phyloP scores from a whole-genome alignment of 2,888 invertebrate genomes.

The Pyrocoelia pectoralis region DNA sequence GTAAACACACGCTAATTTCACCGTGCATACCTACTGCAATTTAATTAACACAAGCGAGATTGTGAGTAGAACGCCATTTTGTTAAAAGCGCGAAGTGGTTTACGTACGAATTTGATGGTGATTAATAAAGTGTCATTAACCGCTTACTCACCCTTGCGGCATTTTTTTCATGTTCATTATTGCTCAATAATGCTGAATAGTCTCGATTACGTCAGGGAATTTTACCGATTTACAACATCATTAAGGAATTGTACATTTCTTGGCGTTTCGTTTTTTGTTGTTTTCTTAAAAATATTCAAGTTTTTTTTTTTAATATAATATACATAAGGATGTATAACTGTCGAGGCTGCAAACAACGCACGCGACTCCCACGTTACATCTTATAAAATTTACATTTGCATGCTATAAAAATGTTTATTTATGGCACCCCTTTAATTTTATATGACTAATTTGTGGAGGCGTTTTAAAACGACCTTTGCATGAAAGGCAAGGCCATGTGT shows the following conservation, averaged over 20 bases:
- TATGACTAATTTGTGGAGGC: conserved; percentile 18
- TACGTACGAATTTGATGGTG: too few species aligned
- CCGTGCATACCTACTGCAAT: too few species aligned
- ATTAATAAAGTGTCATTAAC: too few species aligned
- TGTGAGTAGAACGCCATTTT: too few species aligned
- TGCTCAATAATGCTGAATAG: too few species aligned
- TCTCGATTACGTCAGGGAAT: too few species aligned
- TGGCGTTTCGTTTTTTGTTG: background rate
- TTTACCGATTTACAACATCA: too few species aligned
- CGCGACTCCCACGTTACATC: conserved; percentile 16
- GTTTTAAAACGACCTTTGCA: conserved; percentile 18
- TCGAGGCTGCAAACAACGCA: conserved; percentile 15
- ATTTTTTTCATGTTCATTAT: background rate
- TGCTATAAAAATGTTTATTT: conserved; percentile 19
- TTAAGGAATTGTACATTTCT: too few species aligned
- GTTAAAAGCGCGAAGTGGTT: too few species aligned
- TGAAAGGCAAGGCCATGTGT: conserved; percentile 19
- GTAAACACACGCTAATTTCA: background rate
- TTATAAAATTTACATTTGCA: conserved; percentile 11
- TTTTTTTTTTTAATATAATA: background rate
- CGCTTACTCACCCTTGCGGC: background rate
- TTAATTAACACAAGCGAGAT: too few species aligned
- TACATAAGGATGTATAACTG: background rate
- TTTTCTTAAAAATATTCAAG: background rate
- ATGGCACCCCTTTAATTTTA: conserved; percentile 13